Conservation (phyloP, 2,113 vertebrate genomes). For the Eclectus roratus region DNA sequence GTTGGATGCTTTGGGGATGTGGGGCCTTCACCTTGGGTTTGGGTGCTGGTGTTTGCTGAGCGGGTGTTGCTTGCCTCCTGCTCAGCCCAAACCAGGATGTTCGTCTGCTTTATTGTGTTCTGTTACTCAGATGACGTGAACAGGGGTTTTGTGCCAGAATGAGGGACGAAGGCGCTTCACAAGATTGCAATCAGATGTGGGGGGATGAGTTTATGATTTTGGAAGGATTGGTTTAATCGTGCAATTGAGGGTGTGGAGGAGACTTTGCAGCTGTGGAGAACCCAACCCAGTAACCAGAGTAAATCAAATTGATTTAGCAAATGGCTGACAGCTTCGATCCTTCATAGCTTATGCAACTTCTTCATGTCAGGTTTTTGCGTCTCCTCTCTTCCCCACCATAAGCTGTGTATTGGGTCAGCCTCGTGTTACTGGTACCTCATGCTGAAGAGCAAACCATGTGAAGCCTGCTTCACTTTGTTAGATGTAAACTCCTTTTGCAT, state of each 20-base stretch:
- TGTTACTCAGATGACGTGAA: not conserved
- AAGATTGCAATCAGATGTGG: not conserved
- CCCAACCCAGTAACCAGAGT: not conserved
- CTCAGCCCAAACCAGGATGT: constrained; percentile 1
- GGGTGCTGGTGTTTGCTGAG: not conserved
- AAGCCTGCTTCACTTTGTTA: not conserved
- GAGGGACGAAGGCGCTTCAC: not conserved
- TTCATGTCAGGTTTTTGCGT: not conserved
- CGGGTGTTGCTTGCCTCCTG: not conserved
- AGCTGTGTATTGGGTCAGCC: not conserved
- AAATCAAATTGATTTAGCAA: not conserved
- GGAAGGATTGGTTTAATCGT: not conserved
- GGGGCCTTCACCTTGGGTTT: not conserved
- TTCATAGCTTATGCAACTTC: not conserved
- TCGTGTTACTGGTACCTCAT: not conserved
- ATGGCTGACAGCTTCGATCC: not conserved
- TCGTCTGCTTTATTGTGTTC: not conserved
- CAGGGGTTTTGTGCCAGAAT: not conserved
- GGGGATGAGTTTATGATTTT: not conserved
- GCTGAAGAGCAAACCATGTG: not conserved
- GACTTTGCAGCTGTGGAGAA: not conserved
- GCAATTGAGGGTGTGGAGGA: not conserved
- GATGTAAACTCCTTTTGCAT: not conserved
- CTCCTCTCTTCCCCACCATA: not conserved
- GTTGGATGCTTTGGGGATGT: not conserved